Evolutionary conservation across 2,113 vertebrate species (phyloP), one percentile per base, ranked within the genome.

Genomic region (Todiramphus chloris): DNA sequence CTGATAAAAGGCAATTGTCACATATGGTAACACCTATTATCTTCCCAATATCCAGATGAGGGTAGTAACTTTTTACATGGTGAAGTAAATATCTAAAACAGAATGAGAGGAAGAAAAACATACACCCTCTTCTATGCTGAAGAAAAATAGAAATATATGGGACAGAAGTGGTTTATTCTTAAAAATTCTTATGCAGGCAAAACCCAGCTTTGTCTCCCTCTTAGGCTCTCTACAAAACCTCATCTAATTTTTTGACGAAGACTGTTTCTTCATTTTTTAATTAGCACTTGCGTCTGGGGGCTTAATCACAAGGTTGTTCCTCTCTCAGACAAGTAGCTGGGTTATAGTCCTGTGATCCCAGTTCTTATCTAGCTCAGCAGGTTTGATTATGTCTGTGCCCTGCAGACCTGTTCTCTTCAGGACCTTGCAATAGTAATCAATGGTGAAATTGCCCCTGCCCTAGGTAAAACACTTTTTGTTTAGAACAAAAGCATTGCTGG

Each of bases 1-100:
- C 69, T 67, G 64, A 56, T 87, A 89, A 92, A 95, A 87, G 79
- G 60, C 69, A 94, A 73, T 92, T 95, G 94, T 87, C 91, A 95
- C 84, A 53, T 93, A 90, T 17, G n/a, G 83, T 63, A 94, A 93
- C 87, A 94, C 79, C 53, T 94, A 74, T 89, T 89, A 91, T 75
- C 72, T 72, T 89, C 66, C 56, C 60, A 55, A 82, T 37, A 93
- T 87, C 50, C 41, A 51, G 76, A 79, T 83, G 27, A 94, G 30
- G 18, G 64, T 39, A 39, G 25, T 68, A 53, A 66, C 17, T 33
- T 94, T 91, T 91, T 59, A 43, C n/a, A 37, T 59, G 46, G 46
- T 58, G 50, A 92, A 93, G 33, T 44, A 56, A n/a, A 27, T 9
- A 9, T 67, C 63, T 92, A 55, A 85, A 91, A 68, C 15, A 74